Conservation (phyloP, 1,140 invertebrate genomes). For the Druon quercuslanigerum region DNA sequence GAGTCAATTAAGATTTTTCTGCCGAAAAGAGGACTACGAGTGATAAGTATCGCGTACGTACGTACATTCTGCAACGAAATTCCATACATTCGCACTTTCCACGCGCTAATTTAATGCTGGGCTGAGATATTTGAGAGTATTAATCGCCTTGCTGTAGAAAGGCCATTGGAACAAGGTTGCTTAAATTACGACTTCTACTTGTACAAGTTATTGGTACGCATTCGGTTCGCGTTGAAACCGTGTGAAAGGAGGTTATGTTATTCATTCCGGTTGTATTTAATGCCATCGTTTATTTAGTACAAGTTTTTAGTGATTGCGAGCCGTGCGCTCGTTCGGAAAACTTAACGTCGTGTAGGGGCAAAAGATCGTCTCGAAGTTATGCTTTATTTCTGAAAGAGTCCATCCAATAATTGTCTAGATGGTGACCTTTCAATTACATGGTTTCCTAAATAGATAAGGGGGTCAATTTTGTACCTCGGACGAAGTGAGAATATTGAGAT, state of each 20-base stretch:
- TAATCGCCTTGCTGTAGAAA: conserved; percentile 13
- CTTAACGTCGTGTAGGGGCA: not conserved
- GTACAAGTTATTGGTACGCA: conserved; percentile 28
- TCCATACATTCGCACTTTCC: conserved; percentile 23
- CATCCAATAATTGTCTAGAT: conserved; percentile 2
- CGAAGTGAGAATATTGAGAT: conserved; percentile 6
- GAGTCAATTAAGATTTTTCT: not conserved
- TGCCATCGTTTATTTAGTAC: conserved; percentile 16
- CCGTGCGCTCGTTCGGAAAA: not conserved
- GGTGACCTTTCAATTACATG: not conserved
- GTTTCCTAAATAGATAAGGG: conserved; percentile 1
- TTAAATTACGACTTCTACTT: conserved; percentile 27
- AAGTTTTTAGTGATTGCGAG: not conserved
- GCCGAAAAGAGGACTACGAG: not conserved
- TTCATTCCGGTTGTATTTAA: not conserved
- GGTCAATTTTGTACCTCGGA: conserved; percentile 1
- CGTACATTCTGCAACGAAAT: not conserved
- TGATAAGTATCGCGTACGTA: not conserved
- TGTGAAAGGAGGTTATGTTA: conserved; percentile 30
- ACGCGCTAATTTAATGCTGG: conserved; percentile 26
- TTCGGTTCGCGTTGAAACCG: not conserved
- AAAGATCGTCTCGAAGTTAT: not conserved
- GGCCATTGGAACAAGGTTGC: conserved; percentile 31
- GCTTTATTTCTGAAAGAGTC: not conserved
- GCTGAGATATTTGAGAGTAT: conserved; percentile 26